These are phyloP conservation scores for Neodontobutis hainanensis DNA, from an alignment of 2,113 vertebrate species.

Conservation along the genomic window DNA sequence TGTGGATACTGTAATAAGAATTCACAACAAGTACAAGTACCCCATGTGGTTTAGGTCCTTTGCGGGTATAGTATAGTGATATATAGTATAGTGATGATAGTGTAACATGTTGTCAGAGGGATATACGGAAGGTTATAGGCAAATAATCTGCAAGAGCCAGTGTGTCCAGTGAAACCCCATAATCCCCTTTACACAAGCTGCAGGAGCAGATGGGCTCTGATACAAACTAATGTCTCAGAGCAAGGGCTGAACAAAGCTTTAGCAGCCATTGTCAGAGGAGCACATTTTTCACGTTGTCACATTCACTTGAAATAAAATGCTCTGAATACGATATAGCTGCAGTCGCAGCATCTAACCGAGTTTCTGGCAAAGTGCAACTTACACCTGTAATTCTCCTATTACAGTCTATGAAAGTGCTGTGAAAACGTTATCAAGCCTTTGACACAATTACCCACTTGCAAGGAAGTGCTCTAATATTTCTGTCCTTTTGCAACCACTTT, in stretches of 20 bases:
- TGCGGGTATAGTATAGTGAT: no score
- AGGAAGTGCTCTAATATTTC: conserved; percentile 2
- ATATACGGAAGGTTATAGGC: conserved; percentile 23
- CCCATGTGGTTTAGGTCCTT: no score
- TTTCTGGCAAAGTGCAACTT: no score
- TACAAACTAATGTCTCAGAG: conserved; percentile 29
- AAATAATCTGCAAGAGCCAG: conserved; percentile 42
- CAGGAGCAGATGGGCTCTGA: conserved; percentile 39
- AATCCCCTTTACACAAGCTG: conserved; percentile 32
- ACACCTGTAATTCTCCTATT: background rate
- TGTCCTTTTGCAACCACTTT: conserved; percentile 22
- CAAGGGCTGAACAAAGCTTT: conserved; percentile 4
- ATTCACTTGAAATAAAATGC: background rate
- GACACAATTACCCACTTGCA: background rate
- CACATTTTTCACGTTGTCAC: background rate
- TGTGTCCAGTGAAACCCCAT: conserved; percentile 23
- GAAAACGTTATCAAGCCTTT: conserved; percentile 3
- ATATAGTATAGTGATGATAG: background rate
- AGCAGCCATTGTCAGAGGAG: background rate
- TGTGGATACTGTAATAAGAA: no score
- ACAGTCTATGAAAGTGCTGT: background rate
- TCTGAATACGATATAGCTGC: conserved; percentile 6
- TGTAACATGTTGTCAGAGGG: conserved; percentile 10
- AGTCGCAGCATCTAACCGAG: background rate
- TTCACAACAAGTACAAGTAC: no score